Conservation (phyloP, 2,797 vertebrate genomes). For the Lates japonicus region DNA sequence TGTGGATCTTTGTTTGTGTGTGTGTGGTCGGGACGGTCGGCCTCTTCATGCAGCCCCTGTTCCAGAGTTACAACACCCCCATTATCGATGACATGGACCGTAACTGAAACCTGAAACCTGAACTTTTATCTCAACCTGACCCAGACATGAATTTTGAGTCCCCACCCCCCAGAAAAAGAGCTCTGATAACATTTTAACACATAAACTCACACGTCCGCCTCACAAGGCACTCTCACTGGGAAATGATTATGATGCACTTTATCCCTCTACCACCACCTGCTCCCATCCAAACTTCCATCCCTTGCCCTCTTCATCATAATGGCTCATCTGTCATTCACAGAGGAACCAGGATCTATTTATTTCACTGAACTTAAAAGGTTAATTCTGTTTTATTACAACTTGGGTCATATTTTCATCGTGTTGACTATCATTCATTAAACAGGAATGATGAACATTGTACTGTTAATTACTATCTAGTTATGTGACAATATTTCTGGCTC, state of each 20-base stretch:
- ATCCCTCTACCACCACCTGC: constrained; percentile 28
- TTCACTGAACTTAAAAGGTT: constrained; percentile 1
- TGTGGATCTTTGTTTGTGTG: constrained; percentile 89
- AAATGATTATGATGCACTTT: constrained; percentile 52
- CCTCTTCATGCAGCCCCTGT: constrained; percentile 89
- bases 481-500: neutral
- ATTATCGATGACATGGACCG: constrained; percentile 73
- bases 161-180: constrained; percentile 46
- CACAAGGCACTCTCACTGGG: constrained; percentile 55
- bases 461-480: neutral
- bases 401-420: constrained; percentile 18
- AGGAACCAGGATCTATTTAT: constrained; percentile 11
- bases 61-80: constrained; percentile 87
- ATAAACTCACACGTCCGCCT: constrained; percentile 39
- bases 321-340: constrained; percentile 22
- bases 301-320: constrained; percentile 5
- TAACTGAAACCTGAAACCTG: constrained; percentile 54
- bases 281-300: constrained; percentile 3
- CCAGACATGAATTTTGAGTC: constrained; percentile 46
- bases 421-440: neutral
- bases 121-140: constrained; percentile 37
- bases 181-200: constrained; percentile 52
- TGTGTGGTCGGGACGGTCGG: constrained; percentile 87
- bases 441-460: neutral
- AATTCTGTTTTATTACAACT: constrained; percentile 15